These are phyloP conservation scores for Periparus ater DNA, from an alignment of 2,797 vertebrate genomes.

Conservation along the genomic window DNA sequence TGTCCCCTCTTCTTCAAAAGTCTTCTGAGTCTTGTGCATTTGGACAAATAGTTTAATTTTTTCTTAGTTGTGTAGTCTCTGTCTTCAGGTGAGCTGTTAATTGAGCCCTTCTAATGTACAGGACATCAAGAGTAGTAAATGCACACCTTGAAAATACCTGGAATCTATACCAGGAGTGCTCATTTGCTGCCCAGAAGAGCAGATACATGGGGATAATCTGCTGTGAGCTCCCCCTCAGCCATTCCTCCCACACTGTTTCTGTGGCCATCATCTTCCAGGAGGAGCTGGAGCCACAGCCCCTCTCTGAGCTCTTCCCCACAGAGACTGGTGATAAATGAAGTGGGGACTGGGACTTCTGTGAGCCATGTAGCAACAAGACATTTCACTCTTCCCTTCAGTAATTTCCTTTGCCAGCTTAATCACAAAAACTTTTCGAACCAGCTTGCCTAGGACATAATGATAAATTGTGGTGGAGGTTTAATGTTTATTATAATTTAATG, in stretches of 20 bases:
- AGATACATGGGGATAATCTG: not conserved
- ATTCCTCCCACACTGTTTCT: not conserved
- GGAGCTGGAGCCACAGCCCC: not conserved
- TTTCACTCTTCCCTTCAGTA: conserved; percentile 15
- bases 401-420: conserved; percentile 34
- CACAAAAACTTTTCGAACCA: conserved; percentile 41
- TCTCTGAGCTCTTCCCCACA: not conserved
- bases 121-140: not conserved
- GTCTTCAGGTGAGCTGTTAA: not conserved
- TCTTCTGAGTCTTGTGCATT: not conserved
- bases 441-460: conserved; percentile 24
- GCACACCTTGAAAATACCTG: not conserved
- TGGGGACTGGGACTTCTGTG: not conserved
- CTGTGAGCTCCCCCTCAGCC: not conserved
- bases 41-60: not conserved
- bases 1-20: not conserved
- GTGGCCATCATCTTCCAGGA: not conserved
- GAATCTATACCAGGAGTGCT: not conserved
- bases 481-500: conserved; percentile 51
- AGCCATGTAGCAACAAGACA: not conserved
- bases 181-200: not conserved
- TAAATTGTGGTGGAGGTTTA: conserved; percentile 29
- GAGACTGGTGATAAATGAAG: not conserved
- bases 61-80: not conserved
- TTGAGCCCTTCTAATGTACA: not conserved